Evolutionary conservation across 2,888 invertebrate genomes (phyloP).

Genomic region (Aleiodes alternator): DNA sequence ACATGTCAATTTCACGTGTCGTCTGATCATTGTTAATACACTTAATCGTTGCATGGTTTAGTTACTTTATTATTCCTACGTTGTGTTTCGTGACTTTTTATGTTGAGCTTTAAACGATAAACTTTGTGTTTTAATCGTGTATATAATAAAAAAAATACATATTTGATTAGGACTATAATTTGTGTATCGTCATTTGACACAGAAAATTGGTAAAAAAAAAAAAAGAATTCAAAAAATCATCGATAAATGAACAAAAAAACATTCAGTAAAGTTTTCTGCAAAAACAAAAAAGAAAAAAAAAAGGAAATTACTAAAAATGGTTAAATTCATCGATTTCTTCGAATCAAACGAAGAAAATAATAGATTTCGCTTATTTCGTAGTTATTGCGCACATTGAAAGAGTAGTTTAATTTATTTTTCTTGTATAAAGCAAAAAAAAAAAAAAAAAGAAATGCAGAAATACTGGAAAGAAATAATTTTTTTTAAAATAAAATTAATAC

Average conservation of each 20-base stretch:
- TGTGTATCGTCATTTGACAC: conserved; percentile 46
- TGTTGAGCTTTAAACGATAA: conserved; percentile 75
- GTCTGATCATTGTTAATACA: conserved; percentile 24
- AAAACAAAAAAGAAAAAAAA: not conserved
- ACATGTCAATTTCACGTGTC: conserved; percentile 18
- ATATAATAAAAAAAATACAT: conserved; percentile 23
- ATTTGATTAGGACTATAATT: conserved; percentile 29
- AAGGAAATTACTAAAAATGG: not conserved
- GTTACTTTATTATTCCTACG: conserved; percentile 75
- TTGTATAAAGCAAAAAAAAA: conserved; percentile 42
- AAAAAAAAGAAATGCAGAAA: conserved; percentile 20
- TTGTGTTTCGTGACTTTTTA: conserved; percentile 82
- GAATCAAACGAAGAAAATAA: not conserved
- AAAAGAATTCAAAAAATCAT: too few species aligned
- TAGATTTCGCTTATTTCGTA: conserved; percentile 33
- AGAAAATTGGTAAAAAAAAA: conserved; percentile 8
- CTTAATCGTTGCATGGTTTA: conserved; percentile 74
- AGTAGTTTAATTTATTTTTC: conserved; percentile 37
- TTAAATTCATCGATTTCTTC: not conserved
- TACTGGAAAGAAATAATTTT: conserved; percentile 22
- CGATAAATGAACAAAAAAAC: not conserved
- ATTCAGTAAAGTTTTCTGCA: not conserved
- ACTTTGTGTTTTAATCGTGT: conserved; percentile 67
- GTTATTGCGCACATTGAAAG: conserved; percentile 16
- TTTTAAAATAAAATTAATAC: conserved; percentile 18